Conservation (phyloP, 2,113 vertebrate genomes). For the Oryzias woworae region DNA sequence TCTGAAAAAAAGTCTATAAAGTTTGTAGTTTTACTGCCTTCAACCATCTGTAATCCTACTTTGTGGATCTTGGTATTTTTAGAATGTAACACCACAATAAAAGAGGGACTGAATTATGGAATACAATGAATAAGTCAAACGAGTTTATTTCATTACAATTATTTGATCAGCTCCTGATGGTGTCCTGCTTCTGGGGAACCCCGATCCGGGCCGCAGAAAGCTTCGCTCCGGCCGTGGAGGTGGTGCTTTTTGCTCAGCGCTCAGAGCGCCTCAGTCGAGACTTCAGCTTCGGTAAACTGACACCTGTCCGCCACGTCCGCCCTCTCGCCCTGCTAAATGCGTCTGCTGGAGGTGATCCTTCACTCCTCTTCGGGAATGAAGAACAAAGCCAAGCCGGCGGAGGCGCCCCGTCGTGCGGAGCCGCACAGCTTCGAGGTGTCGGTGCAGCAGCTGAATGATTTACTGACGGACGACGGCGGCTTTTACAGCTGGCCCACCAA, state of each 20-base stretch:
- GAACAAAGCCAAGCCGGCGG: constrained; percentile 33
- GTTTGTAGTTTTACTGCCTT: too few relatives aligned
- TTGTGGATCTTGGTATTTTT: too few relatives aligned
- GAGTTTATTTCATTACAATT: too few relatives aligned
- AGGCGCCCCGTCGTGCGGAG: constrained; percentile 32
- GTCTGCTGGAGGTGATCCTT: background rate
- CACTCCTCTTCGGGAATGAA: constrained; percentile 35
- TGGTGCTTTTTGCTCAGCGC: too few relatives aligned
- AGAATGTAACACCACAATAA: too few relatives aligned
- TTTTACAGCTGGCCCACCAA: constrained; percentile 87
- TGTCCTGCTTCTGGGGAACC: background rate
- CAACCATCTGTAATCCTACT: too few relatives aligned
- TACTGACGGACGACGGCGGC: constrained; percentile 86
- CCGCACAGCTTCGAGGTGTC: constrained; percentile 84
- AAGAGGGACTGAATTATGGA: too few relatives aligned
- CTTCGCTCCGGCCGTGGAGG: background rate
- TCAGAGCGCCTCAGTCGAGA: too few relatives aligned
- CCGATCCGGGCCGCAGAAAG: background rate
- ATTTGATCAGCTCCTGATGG: too few relatives aligned
- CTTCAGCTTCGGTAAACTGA: constrained; percentile 35
- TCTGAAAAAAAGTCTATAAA: too few relatives aligned
- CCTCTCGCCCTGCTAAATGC: background rate
- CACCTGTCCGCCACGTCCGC: constrained; percentile 28
- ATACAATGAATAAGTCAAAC: too few relatives aligned
- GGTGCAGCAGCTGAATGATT: constrained; percentile 90